Conservation (phyloP, 2,113 vertebrate genomes). For the Festucalex cinctus region DNA sequence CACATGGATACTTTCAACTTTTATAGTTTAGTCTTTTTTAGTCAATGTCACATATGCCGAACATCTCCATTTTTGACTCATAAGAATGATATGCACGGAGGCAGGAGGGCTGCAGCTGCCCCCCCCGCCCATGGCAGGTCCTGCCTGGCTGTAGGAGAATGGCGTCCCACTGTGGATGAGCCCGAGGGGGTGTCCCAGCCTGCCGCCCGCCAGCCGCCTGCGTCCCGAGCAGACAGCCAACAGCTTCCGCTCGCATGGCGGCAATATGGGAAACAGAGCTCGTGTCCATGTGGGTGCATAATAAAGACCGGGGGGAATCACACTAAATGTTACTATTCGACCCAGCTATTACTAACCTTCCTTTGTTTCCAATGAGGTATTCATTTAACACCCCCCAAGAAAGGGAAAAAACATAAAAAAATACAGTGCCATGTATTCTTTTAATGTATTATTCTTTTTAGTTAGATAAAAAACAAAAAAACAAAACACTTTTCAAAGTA, state of each 20-base stretch:
- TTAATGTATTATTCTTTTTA: no score
- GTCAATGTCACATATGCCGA: background rate
- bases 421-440: no score
- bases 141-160: conserved; percentile 15
- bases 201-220: conserved; percentile 71
- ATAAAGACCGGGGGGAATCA: conserved; percentile 50
- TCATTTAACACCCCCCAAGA: no score
- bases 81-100: background rate
- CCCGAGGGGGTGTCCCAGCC: conserved; percentile 45
- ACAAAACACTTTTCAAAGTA: no score
- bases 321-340: background rate
- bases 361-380: background rate
- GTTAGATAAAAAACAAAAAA: no score
- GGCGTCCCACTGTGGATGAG: conserved; percentile 24
- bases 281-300: conserved; percentile 72
- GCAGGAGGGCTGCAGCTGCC: background rate
- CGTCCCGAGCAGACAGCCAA: conserved; percentile 72
- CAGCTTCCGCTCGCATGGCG: conserved; percentile 77
- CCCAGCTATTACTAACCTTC: background rate
- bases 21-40: background rate
- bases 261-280: conserved; percentile 76
- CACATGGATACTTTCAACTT: conserved; percentile 69
- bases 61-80: background rate
- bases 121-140: background rate
- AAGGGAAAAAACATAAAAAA: no score